Percentiles rank a stretch among this genome's conserved stretches.
Evolutionary conservation across 1,140 invertebrate genomes (phyloP).

Genomic region (Drosophila nebulosa): DNA sequence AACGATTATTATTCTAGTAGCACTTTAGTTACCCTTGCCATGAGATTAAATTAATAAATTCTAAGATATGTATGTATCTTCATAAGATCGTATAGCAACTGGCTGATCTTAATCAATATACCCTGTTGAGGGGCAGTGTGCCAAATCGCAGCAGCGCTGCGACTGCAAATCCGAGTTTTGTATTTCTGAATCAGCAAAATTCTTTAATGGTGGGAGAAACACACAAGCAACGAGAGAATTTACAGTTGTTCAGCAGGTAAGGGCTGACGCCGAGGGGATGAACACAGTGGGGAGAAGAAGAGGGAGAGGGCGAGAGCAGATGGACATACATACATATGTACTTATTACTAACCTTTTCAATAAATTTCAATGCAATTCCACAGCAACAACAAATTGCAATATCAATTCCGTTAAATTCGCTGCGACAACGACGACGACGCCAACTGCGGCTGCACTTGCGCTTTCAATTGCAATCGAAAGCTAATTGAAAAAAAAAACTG

Average conservation of each 20-base stretch:
- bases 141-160: not conserved
- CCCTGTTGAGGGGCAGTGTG: not conserved
- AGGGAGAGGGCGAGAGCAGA: conserved; percentile 6
- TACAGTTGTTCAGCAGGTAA: conserved; percentile 48
- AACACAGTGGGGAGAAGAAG: not conserved
- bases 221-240: conserved; percentile 41
- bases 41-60: too few species aligned
- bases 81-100: not conserved
- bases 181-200: conserved; percentile 52
- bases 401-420: not conserved
- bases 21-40: too few species aligned
- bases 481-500: not conserved
- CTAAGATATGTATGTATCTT: too few species aligned
- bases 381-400: not conserved
- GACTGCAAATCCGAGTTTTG: not conserved
- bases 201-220: conserved; percentile 43
- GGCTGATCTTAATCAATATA: not conserved
- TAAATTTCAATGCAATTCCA: too few species aligned
- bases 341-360: too few species aligned
- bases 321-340: conserved; percentile 12
- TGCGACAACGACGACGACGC: not conserved
- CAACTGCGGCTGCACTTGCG: conserved; percentile 24
- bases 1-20: too few species aligned
- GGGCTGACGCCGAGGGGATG: not conserved
- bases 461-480: conserved; percentile 27